A percentile compares a stretch with the other conserved stretches of the same genome.
Conservation (phyloP, 2,797 vertebrate genomes). For the Syngnathus acus region DNA sequence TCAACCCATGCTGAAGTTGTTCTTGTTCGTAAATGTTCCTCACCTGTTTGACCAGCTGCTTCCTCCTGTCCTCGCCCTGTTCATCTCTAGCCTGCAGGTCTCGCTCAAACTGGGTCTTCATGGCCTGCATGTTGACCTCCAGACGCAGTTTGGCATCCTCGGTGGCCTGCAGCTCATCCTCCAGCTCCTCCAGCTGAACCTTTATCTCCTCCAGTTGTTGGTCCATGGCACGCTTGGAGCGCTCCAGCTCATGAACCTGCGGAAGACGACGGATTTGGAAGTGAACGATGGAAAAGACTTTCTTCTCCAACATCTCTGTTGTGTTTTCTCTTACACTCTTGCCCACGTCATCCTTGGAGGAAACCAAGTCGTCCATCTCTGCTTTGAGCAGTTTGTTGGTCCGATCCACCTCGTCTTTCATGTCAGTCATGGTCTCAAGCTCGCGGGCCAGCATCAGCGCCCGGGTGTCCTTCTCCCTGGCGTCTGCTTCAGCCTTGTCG, state of each 20-base stretch:
- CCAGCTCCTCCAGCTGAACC: slow-evolving; percentile 90
- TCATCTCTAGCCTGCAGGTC: slow-evolving; percentile 89
- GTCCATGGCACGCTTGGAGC: slow-evolving; percentile 85
- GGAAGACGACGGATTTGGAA: not conserved
- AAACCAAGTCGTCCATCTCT: slow-evolving; percentile 93
- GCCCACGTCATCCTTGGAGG: slow-evolving; percentile 92
- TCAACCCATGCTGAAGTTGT: too few species aligned
- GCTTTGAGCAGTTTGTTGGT: slow-evolving; percentile 82
- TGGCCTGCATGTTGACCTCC: slow-evolving; percentile 98
- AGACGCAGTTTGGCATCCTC: slow-evolving; percentile 94
- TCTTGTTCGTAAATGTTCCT: not conserved
- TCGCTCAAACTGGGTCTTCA: slow-evolving; percentile 93
- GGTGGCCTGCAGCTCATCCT: slow-evolving; percentile 92
- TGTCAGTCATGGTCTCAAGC: slow-evolving; percentile 77
- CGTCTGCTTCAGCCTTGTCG: slow-evolving; percentile 90
- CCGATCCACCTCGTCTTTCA: slow-evolving; percentile 83
- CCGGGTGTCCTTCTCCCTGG: slow-evolving; percentile 91
- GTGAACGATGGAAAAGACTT: not conserved
- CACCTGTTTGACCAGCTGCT: slow-evolving; percentile 89
- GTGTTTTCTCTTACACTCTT: slow-evolving; percentile 80
- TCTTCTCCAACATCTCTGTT: slow-evolving; percentile 35
- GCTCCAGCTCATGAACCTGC: slow-evolving; percentile 96
- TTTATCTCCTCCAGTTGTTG: slow-evolving; percentile 96
- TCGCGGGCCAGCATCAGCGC: slow-evolving; percentile 80
- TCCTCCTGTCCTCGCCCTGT: slow-evolving; percentile 91